Evolutionary conservation across 2,113 vertebrate genomes (phyloP).

Genomic region (Phodopus roborovskii): DNA sequence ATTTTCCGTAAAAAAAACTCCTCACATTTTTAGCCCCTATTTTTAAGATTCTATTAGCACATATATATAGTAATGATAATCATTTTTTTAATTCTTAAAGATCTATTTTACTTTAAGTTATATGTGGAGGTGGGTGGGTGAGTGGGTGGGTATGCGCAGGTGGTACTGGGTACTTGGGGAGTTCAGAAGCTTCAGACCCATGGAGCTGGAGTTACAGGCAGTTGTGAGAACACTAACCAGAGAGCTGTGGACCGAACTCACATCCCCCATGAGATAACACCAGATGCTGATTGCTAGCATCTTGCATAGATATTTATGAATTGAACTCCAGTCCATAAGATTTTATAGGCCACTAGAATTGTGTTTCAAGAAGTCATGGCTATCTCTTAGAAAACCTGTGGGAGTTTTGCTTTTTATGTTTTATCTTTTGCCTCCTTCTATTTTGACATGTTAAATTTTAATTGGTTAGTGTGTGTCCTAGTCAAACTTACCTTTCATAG

Average conservation of each 20-base stretch:
- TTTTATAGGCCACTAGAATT: not conserved
- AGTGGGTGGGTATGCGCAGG: not conserved
- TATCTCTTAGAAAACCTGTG: not conserved
- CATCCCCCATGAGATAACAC: not conserved
- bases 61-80: not conserved
- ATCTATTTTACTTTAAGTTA: not conserved
- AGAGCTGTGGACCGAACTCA: not conserved
- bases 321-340: not conserved
- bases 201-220: not conserved
- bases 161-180: too few species aligned
- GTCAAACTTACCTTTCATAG: not conserved
- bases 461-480: not conserved
- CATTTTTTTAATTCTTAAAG: not conserved
- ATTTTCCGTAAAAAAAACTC: not conserved
- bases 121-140: not conserved
- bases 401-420: not conserved
- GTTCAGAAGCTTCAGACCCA: not conserved
- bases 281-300: not conserved
- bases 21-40: not conserved
- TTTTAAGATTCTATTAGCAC: not conserved
- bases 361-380: not conserved
- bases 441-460: not conserved
- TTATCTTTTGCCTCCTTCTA: not conserved
- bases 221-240: not conserved
- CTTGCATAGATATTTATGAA: not conserved